Percentiles rank a stretch among this genome's conserved stretches.
phyloP scores from a whole-genome alignment of 2,888 invertebrate species.

The Cephonodes hylas region DNA sequence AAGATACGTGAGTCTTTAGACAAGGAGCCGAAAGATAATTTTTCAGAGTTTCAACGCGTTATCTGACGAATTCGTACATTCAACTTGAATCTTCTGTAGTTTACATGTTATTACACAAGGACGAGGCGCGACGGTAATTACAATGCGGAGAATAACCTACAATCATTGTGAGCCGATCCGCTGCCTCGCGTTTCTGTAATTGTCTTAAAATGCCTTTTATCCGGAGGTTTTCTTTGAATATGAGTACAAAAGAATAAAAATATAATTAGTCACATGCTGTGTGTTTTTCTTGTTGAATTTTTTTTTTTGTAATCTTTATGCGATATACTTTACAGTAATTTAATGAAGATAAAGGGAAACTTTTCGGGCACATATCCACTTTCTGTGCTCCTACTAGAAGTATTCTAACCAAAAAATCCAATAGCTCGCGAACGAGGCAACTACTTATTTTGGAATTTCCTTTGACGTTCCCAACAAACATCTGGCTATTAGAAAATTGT shows the following conservation, averaged over 20 bases:
- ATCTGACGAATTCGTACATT: conserved; percentile 62
- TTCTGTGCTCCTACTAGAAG: too few relatives aligned
- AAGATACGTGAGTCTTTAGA: conserved; percentile 57
- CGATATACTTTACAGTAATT: too few relatives aligned
- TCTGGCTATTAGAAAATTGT: not conserved
- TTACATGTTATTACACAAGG: conserved; percentile 17
- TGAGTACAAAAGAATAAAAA: not conserved
- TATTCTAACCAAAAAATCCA: too few relatives aligned
- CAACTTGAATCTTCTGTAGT: conserved; percentile 57
- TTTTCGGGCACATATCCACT: too few relatives aligned
- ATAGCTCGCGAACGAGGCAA: too few relatives aligned
- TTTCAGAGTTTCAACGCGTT: conserved; percentile 42
- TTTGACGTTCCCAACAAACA: too few relatives aligned
- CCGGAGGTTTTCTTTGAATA: not conserved
- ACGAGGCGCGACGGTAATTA: not conserved
- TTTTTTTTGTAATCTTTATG: too few relatives aligned
- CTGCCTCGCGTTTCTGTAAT: not conserved
- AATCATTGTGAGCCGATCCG: not conserved
- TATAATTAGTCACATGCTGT: not conserved
- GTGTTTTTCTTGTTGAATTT: not conserved
- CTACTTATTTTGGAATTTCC: too few relatives aligned
- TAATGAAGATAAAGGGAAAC: not conserved
- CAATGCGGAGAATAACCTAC: not conserved
- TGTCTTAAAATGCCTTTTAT: not conserved
- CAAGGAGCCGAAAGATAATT: conserved; percentile 53